Evolutionary conservation across 1,140 invertebrate genomes (phyloP).

Genomic region (Wiebesia pumilae): DNA sequence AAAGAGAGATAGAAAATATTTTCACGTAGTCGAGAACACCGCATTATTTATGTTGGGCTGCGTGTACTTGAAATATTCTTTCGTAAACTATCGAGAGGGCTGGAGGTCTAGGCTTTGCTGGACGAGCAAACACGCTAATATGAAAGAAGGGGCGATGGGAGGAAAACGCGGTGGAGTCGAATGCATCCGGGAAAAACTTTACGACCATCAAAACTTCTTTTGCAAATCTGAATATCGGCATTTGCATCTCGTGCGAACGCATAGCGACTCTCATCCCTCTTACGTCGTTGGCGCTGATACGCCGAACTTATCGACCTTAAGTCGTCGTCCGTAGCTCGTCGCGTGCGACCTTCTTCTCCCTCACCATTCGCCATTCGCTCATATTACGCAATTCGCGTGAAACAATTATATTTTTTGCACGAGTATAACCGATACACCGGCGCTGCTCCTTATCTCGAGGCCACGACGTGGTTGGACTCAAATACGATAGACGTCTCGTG

Average conservation of each 20-base stretch:
- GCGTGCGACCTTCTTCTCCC: too few relatives aligned
- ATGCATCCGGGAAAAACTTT: neutral
- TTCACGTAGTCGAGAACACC: neutral
- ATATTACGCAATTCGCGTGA: too few relatives aligned
- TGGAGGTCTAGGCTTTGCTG: neutral
- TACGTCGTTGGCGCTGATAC: too few relatives aligned
- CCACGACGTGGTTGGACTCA: too few relatives aligned
- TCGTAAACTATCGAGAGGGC: neutral
- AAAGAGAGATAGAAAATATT: neutral
- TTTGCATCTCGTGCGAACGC: neutral
- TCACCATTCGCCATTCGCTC: too few relatives aligned
- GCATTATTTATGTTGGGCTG: neutral
- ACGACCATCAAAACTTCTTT: neutral
- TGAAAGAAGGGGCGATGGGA: neutral
- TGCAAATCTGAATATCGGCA: neutral
- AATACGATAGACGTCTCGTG: too few relatives aligned
- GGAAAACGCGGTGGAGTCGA: neutral
- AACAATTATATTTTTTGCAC: too few relatives aligned
- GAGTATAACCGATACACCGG: too few relatives aligned
- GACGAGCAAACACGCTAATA: neutral
- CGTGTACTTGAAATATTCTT: neutral
- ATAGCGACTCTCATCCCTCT: neutral
- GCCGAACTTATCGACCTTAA: neutral
- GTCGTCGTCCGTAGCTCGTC: neutral
- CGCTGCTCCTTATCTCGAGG: too few relatives aligned